Evolutionary conservation across 2,888 invertebrate genomes (phyloP).

Genomic region (Noctua janthe): DNA sequence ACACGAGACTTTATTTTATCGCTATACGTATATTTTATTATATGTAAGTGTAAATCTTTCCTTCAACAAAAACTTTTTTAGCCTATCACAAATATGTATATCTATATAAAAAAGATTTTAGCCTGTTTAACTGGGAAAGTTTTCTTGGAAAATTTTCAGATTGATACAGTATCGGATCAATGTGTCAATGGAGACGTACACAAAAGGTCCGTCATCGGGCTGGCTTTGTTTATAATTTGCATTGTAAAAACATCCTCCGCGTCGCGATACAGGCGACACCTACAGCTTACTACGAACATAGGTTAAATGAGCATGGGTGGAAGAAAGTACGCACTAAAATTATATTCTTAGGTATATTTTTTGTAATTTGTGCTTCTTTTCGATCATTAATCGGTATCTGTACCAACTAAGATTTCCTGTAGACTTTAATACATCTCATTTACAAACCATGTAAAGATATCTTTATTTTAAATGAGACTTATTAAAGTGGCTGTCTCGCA

Average conservation of each 20-base stretch:
- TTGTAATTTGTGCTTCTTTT: background rate
- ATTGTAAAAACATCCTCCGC: conserved; percentile 87
- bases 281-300: conserved; percentile 74
- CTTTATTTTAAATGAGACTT: background rate
- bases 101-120: too few species aligned
- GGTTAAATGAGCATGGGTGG: conserved; percentile 60
- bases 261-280: conserved; percentile 80
- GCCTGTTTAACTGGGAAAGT: background rate
- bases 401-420: background rate
- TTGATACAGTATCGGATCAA: conserved; percentile 13
- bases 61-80: background rate
- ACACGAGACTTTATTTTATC: background rate
- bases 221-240: conserved; percentile 86
- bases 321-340: conserved; percentile 66
- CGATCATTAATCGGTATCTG: background rate
- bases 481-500: background rate
- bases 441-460: background rate
- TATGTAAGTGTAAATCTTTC: background rate
- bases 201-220: conserved; percentile 81
- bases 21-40: background rate
- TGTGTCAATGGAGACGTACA: conserved; percentile 71
- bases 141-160: background rate
- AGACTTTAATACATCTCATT: background rate
- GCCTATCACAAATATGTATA: background rate
- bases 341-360: background rate